These are phyloP conservation scores for Trachelus iudaicus DNA, from an alignment of 2,888 invertebrate species.

Conservation along the genomic window DNA sequence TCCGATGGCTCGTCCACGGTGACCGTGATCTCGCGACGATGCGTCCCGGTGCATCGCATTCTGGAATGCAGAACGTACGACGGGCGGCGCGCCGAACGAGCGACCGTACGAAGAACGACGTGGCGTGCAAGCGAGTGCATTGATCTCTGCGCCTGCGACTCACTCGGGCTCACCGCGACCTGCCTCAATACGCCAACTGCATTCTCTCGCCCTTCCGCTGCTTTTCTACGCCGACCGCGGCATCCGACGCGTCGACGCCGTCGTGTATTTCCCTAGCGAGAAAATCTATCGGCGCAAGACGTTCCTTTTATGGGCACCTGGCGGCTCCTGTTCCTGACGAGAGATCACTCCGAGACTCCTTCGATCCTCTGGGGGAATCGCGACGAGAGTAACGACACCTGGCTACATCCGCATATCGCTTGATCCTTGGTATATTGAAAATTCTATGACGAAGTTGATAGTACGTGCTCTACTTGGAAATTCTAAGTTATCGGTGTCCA, in stretches of 20 bases:
- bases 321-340: not conserved
- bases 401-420: not conserved
- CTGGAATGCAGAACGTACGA: conserved; percentile 2
- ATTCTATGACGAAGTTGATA: not conserved
- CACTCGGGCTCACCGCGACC: conserved; percentile 42
- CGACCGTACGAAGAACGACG: not conserved
- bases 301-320: not conserved
- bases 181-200: conserved; percentile 56
- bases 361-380: not conserved
- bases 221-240: conserved; percentile 13
- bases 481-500: not conserved
- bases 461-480: not conserved
- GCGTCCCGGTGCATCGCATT: conserved; percentile 20
- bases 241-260: conserved; percentile 8
- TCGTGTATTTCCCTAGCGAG: not conserved
- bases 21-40: conserved; percentile 19
- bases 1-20: not conserved
- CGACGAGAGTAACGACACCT: not conserved
- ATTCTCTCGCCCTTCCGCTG: conserved; percentile 33
- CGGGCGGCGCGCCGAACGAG: conserved; percentile 1
- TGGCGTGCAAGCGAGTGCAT: conserved; percentile 37
- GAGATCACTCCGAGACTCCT: not conserved
- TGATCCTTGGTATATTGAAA: not conserved
- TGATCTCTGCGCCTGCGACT: conserved; percentile 45
- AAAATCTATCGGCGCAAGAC: not conserved